Percentiles rank a stretch among this genome's conserved stretches.
These are phyloP conservation scores for Drosophila formosana DNA, from an alignment of 2,888 invertebrate genomes.

Conservation along the genomic window DNA sequence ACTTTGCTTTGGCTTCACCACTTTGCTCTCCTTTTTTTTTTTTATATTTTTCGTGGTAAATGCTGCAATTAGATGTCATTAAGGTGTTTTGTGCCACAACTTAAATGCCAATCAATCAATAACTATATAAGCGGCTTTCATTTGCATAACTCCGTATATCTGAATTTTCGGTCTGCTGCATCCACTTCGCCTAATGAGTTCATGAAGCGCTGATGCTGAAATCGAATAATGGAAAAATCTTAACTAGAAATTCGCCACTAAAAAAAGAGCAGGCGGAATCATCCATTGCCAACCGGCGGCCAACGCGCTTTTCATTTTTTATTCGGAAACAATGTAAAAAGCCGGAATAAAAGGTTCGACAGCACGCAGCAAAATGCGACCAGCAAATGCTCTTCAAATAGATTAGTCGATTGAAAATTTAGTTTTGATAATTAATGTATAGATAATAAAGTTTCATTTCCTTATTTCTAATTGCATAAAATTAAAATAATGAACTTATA, in stretches of 20 bases:
- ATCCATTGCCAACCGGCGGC: background rate
- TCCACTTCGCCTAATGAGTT: constrained; percentile 60
- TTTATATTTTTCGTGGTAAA: constrained; percentile 41
- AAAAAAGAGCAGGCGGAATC: background rate
- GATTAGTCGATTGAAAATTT: background rate
- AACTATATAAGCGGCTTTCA: constrained; percentile 11
- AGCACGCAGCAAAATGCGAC: background rate
- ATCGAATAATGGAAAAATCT: constrained; percentile 56
- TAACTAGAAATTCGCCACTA: constrained; percentile 24
- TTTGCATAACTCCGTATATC: constrained; percentile 30
- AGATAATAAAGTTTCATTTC: too few species aligned
- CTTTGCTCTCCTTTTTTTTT: background rate
- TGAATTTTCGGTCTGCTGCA: constrained; percentile 51
- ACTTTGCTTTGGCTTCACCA: constrained; percentile 39
- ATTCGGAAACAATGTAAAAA: constrained; percentile 3
- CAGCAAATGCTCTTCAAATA: background rate
- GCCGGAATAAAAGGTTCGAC: background rate
- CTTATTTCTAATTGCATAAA: too few species aligned
- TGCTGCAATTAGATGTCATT: constrained; percentile 56
- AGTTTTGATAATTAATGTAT: too few species aligned
- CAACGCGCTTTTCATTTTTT: constrained; percentile 8
- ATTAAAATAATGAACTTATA: too few species aligned
- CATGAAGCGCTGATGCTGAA: constrained; percentile 34
- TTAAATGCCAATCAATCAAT: constrained; percentile 31
- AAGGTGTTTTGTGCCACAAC: constrained; percentile 23